These are phyloP conservation scores for Lithophane ornitopus DNA, from an alignment of 2,888 invertebrate genomes.

Conservation along the genomic window DNA sequence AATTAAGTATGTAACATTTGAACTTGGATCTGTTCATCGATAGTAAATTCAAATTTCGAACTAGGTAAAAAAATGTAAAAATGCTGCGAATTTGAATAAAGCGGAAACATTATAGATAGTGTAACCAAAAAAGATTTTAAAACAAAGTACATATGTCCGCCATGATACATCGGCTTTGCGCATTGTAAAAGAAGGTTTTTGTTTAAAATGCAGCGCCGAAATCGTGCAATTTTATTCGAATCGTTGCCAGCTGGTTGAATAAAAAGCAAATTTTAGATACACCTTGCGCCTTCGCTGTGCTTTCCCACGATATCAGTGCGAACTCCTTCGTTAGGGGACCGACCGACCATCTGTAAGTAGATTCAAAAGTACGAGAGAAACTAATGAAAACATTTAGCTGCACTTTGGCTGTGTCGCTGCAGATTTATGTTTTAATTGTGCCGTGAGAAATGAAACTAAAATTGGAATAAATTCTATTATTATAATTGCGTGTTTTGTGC, in stretches of 20 bases:
- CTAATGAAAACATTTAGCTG: conserved; percentile 73
- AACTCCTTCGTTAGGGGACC: conserved; percentile 61
- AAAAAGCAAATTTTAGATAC: conserved; percentile 81
- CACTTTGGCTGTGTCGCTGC: conserved; percentile 68
- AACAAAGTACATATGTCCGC: conserved; percentile 1
- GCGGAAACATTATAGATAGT: conserved; percentile 13
- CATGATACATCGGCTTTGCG: conserved; percentile 42
- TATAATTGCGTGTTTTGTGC: conserved; percentile 64
- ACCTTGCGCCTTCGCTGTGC: conserved; percentile 74
- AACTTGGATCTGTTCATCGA: conserved; percentile 56
- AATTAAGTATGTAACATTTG: conserved; percentile 61
- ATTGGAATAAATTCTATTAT: conserved; percentile 53
- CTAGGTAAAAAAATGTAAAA: conserved; percentile 10
- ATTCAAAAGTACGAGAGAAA: conserved; percentile 67
- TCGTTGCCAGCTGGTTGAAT: conserved; percentile 62
- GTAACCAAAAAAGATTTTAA: conserved; percentile 15
- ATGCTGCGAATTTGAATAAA: conserved; percentile 23
- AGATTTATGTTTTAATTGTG: conserved; percentile 65
- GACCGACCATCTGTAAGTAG: conserved; percentile 57
- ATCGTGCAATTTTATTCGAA: conserved; percentile 68
- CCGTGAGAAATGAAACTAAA: conserved; percentile 58
- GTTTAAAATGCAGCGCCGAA: conserved; percentile 74
- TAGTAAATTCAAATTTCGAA: conserved; percentile 36
- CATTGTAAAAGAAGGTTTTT: conserved; percentile 73
- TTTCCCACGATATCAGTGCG: conserved; percentile 78